Evolutionary conservation across 2,113 vertebrate species (phyloP), one percentile per base, ranked within the genome.

Genomic region (Rhinogobius similis): DNA sequence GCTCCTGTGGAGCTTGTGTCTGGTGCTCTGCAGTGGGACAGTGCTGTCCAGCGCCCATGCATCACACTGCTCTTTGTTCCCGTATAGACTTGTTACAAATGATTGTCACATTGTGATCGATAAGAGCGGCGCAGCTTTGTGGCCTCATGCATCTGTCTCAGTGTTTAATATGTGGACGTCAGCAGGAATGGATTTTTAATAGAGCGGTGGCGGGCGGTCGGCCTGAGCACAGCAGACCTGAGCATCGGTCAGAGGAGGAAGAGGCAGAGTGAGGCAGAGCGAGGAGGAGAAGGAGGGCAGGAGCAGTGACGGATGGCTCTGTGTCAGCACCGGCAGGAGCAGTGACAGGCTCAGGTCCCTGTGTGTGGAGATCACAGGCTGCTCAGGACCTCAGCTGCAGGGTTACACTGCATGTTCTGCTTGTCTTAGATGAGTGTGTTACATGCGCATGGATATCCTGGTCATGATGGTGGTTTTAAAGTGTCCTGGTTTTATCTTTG

Each of bases 111-210:
- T n/a, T 20, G 58, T 61, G 18, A 61, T 61, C 58, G 18, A 61
- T 61, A 61, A 36, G 58, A 36, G 16, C 29, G 2, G 58, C 18
- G 18, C 58, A 21, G 29, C 58, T 38, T 61, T 61, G 58, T 61
- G 58, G 58, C 29, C 58, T n/a, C 29, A 20, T n/a, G 20, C 58
- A 61, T 61, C 58, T n/a, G 58, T 61, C 58, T 61, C 58, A 7
- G 58, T 36, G 58, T 61, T 61, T 61, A 61, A 61, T 61, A 61
- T 36, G 58, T 36, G 29, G 18, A 61, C 58, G 58, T 61, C 58
- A 61, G 58, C 58, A 61, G 18, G 18, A 21, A 61, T 61, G 58
- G 58, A 61, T 61, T 61, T 61, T 61, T 61, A 61, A 61, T 61
- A 61, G 29, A 36, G 58, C 20, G 32, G 29, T 36, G 29, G 58